Evolutionary conservation across 2,888 invertebrate genomes (phyloP).

Genomic region (Mythimna albipuncta): DNA sequence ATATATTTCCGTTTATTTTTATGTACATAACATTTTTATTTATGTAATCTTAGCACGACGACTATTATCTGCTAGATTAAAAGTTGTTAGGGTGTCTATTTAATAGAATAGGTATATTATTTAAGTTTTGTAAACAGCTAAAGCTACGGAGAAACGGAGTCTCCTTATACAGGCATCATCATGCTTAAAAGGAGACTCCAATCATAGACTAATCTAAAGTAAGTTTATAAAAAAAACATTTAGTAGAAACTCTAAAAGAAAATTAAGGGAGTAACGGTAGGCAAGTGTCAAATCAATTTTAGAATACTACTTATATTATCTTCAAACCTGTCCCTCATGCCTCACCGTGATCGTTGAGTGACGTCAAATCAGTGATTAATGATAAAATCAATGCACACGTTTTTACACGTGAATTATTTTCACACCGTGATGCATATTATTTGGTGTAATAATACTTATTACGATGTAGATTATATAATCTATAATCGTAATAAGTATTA

Average conservation of each 20-base stretch:
- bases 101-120: too few relatives aligned
- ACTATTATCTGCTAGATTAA: not conserved
- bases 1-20: not conserved
- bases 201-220: too few relatives aligned
- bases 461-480: slow-evolving; percentile 1
- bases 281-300: not conserved
- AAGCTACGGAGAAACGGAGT: too few relatives aligned
- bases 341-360: not conserved
- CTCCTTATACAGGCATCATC: too few relatives aligned
- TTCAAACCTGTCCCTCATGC: not conserved
- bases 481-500: not conserved
- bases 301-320: not conserved
- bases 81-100: not conserved
- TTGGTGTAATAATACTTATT: slow-evolving; percentile 2
- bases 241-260: too few relatives aligned
- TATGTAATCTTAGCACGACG: not conserved
- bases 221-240: too few relatives aligned
- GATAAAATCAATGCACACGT: not conserved
- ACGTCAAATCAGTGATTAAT: not conserved
- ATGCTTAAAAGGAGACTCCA: too few relatives aligned
- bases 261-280: too few relatives aligned
- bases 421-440: not conserved
- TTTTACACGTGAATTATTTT: not conserved
- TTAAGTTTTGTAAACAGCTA: too few relatives aligned
- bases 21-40: not conserved